These are phyloP conservation scores for Diabrotica balteata DNA, from an alignment of 2,888 invertebrate species.

Conservation along the genomic window DNA sequence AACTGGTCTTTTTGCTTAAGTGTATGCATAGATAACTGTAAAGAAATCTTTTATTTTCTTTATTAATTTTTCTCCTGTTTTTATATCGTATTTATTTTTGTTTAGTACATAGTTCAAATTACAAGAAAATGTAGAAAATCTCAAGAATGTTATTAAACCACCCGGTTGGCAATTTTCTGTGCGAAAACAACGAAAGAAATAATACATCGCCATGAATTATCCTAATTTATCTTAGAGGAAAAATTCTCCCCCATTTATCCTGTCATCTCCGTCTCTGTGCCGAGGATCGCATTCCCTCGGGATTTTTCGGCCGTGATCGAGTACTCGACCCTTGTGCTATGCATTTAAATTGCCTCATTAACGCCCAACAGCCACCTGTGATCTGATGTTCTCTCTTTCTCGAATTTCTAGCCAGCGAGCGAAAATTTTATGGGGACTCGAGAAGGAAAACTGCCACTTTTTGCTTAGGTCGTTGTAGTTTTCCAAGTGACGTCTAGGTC, in stretches of 20 bases:
- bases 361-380: slow-evolving; percentile 58
- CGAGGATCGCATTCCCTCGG: slow-evolving; percentile 46
- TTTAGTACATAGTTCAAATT: too few relatives aligned
- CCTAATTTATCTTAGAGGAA: too few relatives aligned
- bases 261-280: slow-evolving; percentile 12
- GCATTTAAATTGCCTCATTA: slow-evolving; percentile 65
- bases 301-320: slow-evolving; percentile 52
- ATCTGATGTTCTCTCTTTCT: slow-evolving; percentile 44
- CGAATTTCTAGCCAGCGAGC: slow-evolving; percentile 15
- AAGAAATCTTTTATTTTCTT: too few relatives aligned
- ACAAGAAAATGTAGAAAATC: too few relatives aligned
- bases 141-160: too few relatives aligned
- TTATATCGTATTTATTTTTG: too few relatives aligned
- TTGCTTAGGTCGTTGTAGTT: slow-evolving; percentile 19
- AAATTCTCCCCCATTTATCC: slow-evolving; percentile 14
- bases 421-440: slow-evolving; percentile 23
- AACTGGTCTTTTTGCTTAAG: too few relatives aligned
- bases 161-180: too few relatives aligned
- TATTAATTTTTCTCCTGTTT: too few relatives aligned
- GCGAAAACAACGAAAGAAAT: too few relatives aligned
- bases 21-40: too few relatives aligned
- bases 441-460: slow-evolving; percentile 20
- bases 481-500: slow-evolving; percentile 25
- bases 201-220: too few relatives aligned
- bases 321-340: slow-evolving; percentile 58